phyloP scores from a whole-genome alignment of 2,797 vertebrate species.

The Rhinogobio ventralis region DNA sequence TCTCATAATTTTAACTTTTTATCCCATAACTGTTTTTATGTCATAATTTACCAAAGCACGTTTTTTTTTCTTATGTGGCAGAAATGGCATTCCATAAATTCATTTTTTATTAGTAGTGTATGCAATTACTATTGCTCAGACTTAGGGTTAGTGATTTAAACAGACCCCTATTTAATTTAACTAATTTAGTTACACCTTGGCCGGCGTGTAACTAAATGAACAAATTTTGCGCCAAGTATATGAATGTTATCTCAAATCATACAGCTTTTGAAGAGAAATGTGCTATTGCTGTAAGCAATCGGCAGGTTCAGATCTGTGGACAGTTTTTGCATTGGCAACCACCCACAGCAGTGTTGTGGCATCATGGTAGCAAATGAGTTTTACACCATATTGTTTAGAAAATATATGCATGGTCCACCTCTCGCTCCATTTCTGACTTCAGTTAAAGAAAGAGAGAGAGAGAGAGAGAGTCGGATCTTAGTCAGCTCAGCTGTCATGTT shows the following conservation, averaged over 20 bases:
- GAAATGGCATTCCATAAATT: not conserved
- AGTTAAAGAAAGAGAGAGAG: not conserved
- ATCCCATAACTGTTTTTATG: not conserved
- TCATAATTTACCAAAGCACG: not conserved
- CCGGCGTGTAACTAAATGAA: not conserved
- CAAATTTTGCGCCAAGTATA: not conserved
- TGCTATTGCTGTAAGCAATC: not conserved
- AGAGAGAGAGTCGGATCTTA: not conserved
- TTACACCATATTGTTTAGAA: not conserved
- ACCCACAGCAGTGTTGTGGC: not conserved
- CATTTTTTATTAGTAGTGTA: not conserved
- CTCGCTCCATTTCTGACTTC: not conserved
- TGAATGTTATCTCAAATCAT: not conserved
- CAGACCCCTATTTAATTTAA: not conserved
- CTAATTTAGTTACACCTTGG: not conserved
- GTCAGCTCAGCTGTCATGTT: constrained; percentile 27
- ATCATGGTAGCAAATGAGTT: not conserved
- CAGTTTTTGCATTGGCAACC: not conserved
- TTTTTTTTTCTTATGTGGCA: not conserved
- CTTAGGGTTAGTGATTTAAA: not conserved
- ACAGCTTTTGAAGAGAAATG: not conserved
- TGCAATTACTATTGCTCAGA: not conserved
- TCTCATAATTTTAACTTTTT: not conserved
- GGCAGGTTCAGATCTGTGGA: not conserved
- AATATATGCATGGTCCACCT: not conserved